Conservation (phyloP, 2,113 vertebrate species). For the Dicaeum eximium region DNA sequence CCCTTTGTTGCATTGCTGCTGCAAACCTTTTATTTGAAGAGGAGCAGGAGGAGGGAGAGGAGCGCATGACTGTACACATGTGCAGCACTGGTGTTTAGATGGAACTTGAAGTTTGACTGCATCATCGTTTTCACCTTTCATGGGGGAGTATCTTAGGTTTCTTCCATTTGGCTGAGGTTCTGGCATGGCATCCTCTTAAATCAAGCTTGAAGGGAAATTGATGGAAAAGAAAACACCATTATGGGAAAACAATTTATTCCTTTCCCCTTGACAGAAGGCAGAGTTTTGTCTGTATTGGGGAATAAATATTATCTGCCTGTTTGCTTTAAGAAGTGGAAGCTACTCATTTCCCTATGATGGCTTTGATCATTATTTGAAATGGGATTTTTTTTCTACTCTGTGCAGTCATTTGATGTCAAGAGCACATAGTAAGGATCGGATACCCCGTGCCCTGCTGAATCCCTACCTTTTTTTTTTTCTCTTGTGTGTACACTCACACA, state of each 20-base stretch:
- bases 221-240: conserved; percentile 76
- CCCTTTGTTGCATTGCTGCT: background rate
- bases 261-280: conserved; percentile 69
- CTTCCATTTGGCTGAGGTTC: conserved; percentile 34
- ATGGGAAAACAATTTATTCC: conserved; percentile 75
- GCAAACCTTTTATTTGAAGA: conserved; percentile 25
- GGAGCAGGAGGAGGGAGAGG: background rate
- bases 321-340: conserved; percentile 63
- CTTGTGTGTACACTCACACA: background rate
- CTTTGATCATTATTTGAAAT: conserved; percentile 50
- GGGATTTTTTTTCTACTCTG: background rate
- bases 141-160: conserved; percentile 52
- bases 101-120: conserved; percentile 44
- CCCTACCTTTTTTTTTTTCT: background rate
- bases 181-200: conserved; percentile 72
- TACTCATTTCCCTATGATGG: background rate
- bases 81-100: background rate
- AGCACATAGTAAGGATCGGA: background rate
- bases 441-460: background rate
- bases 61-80: background rate
- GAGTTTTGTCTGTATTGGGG: conserved; percentile 69
- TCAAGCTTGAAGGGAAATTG: conserved; percentile 78
- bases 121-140: conserved; percentile 66
- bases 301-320: conserved; percentile 73
- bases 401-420: background rate